A percentile compares a stretch with the other conserved stretches of the same genome.
phyloP scores from a whole-genome alignment of 2,113 vertebrate genomes.

The Macrotis lagotis region DNA sequence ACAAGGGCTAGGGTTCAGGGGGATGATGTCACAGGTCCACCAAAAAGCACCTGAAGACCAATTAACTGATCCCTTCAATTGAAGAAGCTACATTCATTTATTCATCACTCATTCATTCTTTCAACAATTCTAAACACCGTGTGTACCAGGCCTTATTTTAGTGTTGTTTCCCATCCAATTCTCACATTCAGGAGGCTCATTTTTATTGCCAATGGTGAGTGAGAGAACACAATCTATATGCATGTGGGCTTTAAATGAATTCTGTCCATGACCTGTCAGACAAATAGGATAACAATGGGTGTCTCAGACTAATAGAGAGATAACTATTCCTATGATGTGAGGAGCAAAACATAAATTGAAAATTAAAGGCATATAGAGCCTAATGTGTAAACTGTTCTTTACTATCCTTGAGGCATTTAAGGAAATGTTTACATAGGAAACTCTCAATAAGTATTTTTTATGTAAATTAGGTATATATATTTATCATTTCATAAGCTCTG shows the following conservation, averaged over 20 bases:
- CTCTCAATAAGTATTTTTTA: not conserved
- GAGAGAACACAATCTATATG: not conserved
- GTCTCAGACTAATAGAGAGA: constrained; percentile 13
- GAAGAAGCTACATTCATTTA: constrained; percentile 4
- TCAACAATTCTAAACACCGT: not conserved
- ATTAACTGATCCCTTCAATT: not conserved
- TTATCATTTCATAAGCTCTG: not conserved
- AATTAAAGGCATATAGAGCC: not conserved
- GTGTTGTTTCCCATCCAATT: not conserved
- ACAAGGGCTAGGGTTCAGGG: not conserved
- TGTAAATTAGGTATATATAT: not conserved
- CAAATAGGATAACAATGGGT: not conserved
- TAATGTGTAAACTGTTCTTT: not conserved
- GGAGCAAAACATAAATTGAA: not conserved
- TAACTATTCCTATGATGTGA: constrained; percentile 10
- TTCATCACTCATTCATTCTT: not conserved
- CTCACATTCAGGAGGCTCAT: not conserved
- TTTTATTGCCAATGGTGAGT: not conserved
- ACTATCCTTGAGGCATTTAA: not conserved
- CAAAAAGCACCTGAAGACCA: constrained; percentile 15
- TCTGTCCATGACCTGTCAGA: not conserved
- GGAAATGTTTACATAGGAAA: not conserved
- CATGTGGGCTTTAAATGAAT: not conserved
- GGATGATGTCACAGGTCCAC: not conserved
- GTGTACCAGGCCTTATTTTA: not conserved